Evolutionary conservation across 1,140 invertebrate genomes (phyloP).

Genomic region (Hirudo medicinalis): DNA sequence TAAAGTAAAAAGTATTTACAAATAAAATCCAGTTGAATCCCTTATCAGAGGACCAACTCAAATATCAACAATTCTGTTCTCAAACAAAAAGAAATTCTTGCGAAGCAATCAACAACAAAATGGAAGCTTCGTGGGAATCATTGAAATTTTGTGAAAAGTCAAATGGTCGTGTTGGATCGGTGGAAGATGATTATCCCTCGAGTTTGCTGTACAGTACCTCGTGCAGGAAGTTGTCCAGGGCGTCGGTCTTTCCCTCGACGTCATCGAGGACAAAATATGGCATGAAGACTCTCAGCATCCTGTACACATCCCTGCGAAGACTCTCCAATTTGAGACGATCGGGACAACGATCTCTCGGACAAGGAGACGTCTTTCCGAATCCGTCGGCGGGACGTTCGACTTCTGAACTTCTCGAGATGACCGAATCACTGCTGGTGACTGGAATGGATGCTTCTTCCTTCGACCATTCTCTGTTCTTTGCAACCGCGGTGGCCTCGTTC

Average conservation of each 20-base stretch:
- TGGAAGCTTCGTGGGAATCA: too few relatives aligned
- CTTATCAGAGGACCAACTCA: too few relatives aligned
- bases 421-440: background rate
- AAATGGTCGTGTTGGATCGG: too few relatives aligned
- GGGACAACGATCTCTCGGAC: slow-evolving; percentile 24
- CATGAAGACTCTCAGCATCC: slow-evolving; percentile 38
- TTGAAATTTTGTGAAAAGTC: too few relatives aligned
- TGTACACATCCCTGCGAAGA: slow-evolving; percentile 35
- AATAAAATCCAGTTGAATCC: too few relatives aligned
- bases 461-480: too few relatives aligned
- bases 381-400: background rate
- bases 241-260: slow-evolving; percentile 36
- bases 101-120: too few relatives aligned
- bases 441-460: background rate
- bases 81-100: too few relatives aligned
- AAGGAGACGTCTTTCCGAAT: slow-evolving; percentile 13
- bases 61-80: too few relatives aligned
- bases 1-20: too few relatives aligned
- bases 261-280: slow-evolving; percentile 38
- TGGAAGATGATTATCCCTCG: slow-evolving; percentile 9
- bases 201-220: slow-evolving; percentile 40
- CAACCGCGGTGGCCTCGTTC: too few relatives aligned
- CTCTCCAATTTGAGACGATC: slow-evolving; percentile 32
- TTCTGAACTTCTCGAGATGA: background rate
- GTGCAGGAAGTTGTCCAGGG: slow-evolving; percentile 37